phyloP scores from a whole-genome alignment of 2,113 vertebrate genomes.

The Calidris pygmaea region DNA sequence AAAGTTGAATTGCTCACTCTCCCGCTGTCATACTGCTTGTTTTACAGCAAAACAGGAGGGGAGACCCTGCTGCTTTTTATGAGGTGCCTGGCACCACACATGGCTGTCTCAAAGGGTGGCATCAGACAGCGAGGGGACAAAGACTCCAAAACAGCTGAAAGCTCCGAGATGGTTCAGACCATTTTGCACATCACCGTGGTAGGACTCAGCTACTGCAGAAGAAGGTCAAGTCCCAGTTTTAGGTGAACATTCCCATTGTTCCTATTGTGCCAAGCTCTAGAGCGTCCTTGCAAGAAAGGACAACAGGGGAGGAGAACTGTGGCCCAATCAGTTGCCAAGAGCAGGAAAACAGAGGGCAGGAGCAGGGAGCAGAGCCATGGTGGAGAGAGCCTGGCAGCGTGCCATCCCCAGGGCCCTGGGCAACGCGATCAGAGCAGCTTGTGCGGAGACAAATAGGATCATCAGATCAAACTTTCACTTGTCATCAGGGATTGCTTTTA shows the following conservation, averaged over 20 bases:
- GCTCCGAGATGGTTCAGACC: neutral
- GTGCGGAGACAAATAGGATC: neutral
- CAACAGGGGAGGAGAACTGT: fast-evolving
- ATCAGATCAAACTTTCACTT: neutral
- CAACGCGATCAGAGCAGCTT: neutral
- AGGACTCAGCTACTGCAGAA: neutral
- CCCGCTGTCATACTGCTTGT: neutral
- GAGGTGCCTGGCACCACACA: neutral
- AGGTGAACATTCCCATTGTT: neutral
- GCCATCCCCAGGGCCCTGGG: neutral
- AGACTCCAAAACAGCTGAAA: neutral
- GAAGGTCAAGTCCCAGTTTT: neutral
- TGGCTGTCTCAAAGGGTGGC: neutral
- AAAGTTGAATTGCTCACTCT: neutral
- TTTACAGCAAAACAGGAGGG: neutral
- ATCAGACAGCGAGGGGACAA: neutral
- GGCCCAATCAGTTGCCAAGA: neutral
- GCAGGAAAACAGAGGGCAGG: neutral
- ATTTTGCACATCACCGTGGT: fast-evolving
- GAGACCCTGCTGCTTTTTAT: neutral
- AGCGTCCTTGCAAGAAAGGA: neutral
- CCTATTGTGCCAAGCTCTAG: neutral
- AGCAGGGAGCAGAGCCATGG: neutral
- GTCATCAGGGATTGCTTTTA: neutral
- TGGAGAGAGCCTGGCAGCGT: neutral